phyloP scores from a whole-genome alignment of 2,797 vertebrate genomes.

The Gymnoscopelus braueri region DNA sequence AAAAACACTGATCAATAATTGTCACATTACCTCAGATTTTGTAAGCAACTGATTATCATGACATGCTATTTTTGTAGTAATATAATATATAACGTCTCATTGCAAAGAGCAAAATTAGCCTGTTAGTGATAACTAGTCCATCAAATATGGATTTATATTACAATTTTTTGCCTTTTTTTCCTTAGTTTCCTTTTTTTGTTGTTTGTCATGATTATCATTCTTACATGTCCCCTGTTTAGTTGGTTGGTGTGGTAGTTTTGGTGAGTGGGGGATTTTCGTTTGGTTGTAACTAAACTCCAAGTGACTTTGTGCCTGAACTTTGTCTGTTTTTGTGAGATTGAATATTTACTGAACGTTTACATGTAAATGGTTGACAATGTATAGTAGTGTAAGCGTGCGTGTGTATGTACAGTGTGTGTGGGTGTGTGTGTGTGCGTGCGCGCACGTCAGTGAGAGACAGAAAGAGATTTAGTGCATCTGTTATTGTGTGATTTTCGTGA shows the following conservation, averaged over 20 bases:
- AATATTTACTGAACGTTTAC: slow-evolving; percentile 54
- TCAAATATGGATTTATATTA: slow-evolving; percentile 53
- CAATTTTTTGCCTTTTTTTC: slow-evolving; percentile 64
- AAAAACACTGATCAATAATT: slow-evolving; percentile 82
- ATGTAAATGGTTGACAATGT: slow-evolving; percentile 45
- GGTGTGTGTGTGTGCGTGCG: slow-evolving; percentile 19
- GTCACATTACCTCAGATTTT: slow-evolving; percentile 79
- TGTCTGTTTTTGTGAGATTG: slow-evolving; percentile 71
- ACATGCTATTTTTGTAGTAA: slow-evolving; percentile 59
- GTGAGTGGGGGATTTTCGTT: slow-evolving; percentile 78
- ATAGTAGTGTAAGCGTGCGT: slow-evolving; percentile 15
- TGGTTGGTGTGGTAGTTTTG: slow-evolving; percentile 84
- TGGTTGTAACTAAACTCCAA: slow-evolving; percentile 76
- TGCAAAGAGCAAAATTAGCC: slow-evolving; percentile 51
- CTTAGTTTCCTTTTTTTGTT: slow-evolving; percentile 65
- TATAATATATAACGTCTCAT: slow-evolving; percentile 46
- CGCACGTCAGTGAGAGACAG: slow-evolving; percentile 16
- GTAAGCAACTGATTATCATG: slow-evolving; percentile 83
- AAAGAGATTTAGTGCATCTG: slow-evolving; percentile 30
- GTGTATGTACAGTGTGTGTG: slow-evolving; percentile 49
- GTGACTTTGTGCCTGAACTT: slow-evolving; percentile 82
- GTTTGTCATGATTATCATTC: slow-evolving; percentile 87
- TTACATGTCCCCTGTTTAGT: slow-evolving; percentile 82
- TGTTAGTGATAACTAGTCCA: slow-evolving; percentile 43
- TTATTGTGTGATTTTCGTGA: slow-evolving; percentile 39